A percentile compares a stretch with the other conserved stretches of the same genome.
phyloP scores from a whole-genome alignment of 1,140 invertebrate genomes.

The Trinorchestia longiramus region DNA sequence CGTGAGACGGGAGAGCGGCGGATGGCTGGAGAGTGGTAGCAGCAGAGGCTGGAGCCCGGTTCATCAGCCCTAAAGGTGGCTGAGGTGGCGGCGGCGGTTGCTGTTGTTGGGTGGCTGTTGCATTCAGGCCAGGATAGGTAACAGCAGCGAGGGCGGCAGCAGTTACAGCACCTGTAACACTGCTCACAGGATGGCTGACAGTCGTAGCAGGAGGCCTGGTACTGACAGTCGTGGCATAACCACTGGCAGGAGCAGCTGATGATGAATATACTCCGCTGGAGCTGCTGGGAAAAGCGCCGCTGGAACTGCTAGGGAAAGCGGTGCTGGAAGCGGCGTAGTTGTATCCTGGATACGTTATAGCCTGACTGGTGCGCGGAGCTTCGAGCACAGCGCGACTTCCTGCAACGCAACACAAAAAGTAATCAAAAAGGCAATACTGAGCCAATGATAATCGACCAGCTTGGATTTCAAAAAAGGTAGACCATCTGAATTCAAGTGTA shows the following conservation, averaged over 20 bases:
- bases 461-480: background rate
- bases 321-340: conserved; percentile 40
- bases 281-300: background rate
- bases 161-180: conserved; percentile 56
- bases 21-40: background rate
- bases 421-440: background rate
- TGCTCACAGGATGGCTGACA: conserved; percentile 58
- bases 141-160: conserved; percentile 60
- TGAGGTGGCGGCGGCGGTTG: conserved; percentile 56
- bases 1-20: background rate
- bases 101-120: conserved; percentile 2
- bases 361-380: background rate
- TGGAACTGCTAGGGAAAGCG: conserved; percentile 10
- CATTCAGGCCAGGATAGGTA: conserved; percentile 17
- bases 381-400: conserved; percentile 15
- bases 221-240: conserved; percentile 55
- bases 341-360: conserved; percentile 38
- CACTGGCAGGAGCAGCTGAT: background rate
- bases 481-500: background rate
- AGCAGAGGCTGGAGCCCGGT: conserved; percentile 5
- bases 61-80: background rate
- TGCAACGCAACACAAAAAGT: background rate
- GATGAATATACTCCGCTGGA: background rate
- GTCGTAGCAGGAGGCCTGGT: conserved; percentile 56
- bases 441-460: background rate